These are phyloP conservation scores for Mesoclemmys tuberculata DNA, from an alignment of 2,113 vertebrate species.

Conservation along the genomic window DNA sequence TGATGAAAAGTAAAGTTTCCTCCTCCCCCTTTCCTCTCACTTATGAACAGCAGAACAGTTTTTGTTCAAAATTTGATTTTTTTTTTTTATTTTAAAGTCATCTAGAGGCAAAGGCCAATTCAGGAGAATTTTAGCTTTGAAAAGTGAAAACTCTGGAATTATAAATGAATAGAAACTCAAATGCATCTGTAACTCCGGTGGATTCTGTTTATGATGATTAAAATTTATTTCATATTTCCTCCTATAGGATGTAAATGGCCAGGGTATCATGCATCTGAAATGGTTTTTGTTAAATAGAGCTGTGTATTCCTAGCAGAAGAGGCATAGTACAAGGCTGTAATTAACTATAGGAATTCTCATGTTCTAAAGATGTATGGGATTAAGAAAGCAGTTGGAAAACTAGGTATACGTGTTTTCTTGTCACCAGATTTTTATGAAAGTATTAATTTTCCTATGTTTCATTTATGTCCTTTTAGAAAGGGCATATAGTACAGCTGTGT, in stretches of 20 bases:
- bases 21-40: background rate
- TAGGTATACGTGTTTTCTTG: background rate
- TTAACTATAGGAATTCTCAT: background rate
- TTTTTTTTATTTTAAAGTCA: background rate
- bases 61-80: background rate
- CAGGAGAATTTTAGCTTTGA: background rate
- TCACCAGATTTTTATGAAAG: background rate
- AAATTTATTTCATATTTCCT: background rate
- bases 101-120: background rate
- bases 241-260: background rate
- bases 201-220: rapidly evolving
- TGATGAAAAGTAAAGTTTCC: background rate
- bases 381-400: background rate
- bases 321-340: background rate
- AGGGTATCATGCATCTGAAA: background rate
- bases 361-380: background rate
- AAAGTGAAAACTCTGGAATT: background rate
- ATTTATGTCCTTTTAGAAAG: background rate
- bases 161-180: background rate
- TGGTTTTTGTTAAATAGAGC: background rate
- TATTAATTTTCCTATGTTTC: background rate
- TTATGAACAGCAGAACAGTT: background rate
- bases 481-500: background rate
- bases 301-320: background rate
- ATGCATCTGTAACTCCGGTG: background rate